These are phyloP conservation scores for Cephus pulcher DNA, from an alignment of 2,888 invertebrate species.

Conservation along the genomic window DNA sequence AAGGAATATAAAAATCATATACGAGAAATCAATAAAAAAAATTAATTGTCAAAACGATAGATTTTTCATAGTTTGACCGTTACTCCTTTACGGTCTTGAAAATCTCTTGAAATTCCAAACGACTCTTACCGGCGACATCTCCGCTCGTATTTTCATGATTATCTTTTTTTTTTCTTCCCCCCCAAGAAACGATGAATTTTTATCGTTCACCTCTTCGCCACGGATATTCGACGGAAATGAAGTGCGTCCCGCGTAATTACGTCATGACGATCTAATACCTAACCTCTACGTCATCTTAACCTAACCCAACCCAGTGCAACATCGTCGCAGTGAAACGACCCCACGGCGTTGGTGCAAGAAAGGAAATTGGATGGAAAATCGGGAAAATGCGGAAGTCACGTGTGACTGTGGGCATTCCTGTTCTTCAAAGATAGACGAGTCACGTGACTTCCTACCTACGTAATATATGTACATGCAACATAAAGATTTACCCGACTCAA, in stretches of 20 bases:
- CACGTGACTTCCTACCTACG: not conserved
- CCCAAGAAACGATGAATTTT: not conserved
- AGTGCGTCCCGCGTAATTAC: not conserved
- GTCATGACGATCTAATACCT: not conserved
- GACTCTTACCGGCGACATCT: not conserved
- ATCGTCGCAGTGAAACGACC: not conserved
- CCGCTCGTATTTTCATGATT: not conserved
- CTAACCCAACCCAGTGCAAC: not conserved
- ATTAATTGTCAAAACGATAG: not conserved
- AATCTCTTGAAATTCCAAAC: not conserved
- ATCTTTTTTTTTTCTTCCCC: too few species aligned
- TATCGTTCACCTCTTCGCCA: not conserved
- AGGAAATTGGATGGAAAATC: not conserved
- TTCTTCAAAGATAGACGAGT: not conserved
- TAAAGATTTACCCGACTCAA: not conserved
- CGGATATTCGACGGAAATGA: not conserved
- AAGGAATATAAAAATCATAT: too few species aligned
- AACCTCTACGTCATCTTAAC: not conserved
- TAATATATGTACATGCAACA: not conserved
- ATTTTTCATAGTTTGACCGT: not conserved
- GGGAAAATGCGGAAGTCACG: not conserved
- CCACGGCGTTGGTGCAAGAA: not conserved
- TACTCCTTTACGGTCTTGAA: not conserved
- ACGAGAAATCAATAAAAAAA: too few species aligned
- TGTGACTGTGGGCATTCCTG: not conserved